Conservation (phyloP, 2,888 invertebrate genomes). For the Ephialtes manifestator region DNA sequence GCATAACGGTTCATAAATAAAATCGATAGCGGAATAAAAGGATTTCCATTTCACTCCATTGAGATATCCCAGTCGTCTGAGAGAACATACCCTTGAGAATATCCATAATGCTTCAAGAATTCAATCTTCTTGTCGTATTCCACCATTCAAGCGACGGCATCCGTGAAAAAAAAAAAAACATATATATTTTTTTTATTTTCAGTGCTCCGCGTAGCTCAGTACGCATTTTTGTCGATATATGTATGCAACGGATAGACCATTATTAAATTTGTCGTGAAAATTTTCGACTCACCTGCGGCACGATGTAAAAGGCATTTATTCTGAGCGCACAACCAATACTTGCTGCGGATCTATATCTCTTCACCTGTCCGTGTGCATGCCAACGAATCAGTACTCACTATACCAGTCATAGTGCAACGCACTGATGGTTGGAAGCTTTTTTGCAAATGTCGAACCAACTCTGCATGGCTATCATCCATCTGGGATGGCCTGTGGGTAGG, state of each 20-base stretch:
- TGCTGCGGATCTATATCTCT: neutral
- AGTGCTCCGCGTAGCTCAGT: slow-evolving; percentile 29
- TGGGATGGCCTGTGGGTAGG: neutral
- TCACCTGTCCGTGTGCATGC: neutral
- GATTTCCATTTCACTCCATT: slow-evolving; percentile 51
- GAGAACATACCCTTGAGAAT: slow-evolving; percentile 55
- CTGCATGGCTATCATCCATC: neutral
- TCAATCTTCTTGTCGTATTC: slow-evolving; percentile 58
- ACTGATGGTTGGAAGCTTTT: slow-evolving; percentile 1
- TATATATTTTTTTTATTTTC: neutral
- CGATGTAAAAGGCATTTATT: slow-evolving; percentile 46
- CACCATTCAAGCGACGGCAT: slow-evolving; percentile 15
- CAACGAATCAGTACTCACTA: slow-evolving; percentile 15
- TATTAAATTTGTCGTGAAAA: slow-evolving; percentile 51
- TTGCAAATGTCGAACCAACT: slow-evolving; percentile 20
- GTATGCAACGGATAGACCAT: neutral
- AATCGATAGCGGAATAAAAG: slow-evolving; percentile 16
- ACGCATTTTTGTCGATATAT: slow-evolving; percentile 44
- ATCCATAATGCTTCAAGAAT: slow-evolving; percentile 60
- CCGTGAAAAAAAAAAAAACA: slow-evolving; percentile 14
- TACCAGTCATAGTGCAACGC: neutral
- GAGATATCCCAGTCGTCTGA: slow-evolving; percentile 53
- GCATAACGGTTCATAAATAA: neutral
- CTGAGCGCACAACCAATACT: slow-evolving; percentile 8
- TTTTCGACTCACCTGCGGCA: slow-evolving; percentile 44